Conservation (phyloP, 2,113 vertebrate genomes). For the Numenius arquata region DNA sequence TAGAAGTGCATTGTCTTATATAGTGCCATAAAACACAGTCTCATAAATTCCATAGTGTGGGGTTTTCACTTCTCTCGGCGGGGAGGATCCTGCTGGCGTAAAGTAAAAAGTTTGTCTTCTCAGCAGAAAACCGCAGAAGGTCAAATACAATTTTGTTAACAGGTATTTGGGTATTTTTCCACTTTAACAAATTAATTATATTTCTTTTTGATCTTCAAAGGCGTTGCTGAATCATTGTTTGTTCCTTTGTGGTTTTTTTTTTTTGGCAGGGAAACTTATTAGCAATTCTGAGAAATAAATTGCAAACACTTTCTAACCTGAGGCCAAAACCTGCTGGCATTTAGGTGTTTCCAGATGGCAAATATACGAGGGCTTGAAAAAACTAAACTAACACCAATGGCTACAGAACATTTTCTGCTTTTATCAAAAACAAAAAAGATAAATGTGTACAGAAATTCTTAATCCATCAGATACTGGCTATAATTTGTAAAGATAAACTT, state of each 20-base stretch:
- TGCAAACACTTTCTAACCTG: background rate
- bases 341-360: background rate
- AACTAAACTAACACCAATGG: background rate
- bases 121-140: background rate
- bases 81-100: background rate
- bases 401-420: background rate
- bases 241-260: background rate
- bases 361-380: background rate
- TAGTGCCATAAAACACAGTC: background rate
- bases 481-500: background rate
- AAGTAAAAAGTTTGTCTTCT: background rate
- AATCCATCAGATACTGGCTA: background rate
- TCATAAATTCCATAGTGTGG: background rate
- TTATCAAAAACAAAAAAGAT: background rate
- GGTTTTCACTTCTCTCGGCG: background rate
- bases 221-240: background rate
- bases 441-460: background rate
- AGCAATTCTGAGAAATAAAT: background rate
- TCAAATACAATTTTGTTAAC: background rate
- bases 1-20: background rate
- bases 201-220: constrained; percentile 37
- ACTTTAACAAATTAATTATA: background rate
- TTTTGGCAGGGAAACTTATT: background rate
- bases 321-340: background rate
- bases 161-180: background rate